phyloP scores from a whole-genome alignment of 2,113 vertebrate species.

The Pelecanus crispus region DNA sequence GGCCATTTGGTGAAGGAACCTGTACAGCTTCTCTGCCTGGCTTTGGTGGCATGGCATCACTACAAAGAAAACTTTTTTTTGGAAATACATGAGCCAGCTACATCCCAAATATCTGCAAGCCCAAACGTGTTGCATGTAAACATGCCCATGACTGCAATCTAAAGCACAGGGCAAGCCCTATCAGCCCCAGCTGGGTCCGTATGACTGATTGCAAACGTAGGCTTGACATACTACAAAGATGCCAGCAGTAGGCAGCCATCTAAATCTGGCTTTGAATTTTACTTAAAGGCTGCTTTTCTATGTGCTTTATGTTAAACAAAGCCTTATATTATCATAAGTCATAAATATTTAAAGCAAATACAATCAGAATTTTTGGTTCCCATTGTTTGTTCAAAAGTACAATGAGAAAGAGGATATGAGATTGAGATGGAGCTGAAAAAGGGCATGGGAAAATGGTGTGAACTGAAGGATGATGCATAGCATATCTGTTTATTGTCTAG shows the following conservation, averaged over 20 bases:
- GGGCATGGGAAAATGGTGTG: background rate
- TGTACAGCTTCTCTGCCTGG: background rate
- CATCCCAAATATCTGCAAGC: background rate
- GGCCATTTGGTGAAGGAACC: background rate
- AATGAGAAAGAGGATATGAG: background rate
- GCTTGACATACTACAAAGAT: background rate
- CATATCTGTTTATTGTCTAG: background rate
- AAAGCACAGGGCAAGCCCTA: background rate
- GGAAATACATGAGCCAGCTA: background rate
- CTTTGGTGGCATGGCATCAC: background rate
- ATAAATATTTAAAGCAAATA: background rate
- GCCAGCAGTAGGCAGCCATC: background rate
- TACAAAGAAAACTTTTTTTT: background rate
- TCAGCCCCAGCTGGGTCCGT: background rate
- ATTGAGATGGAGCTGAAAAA: background rate
- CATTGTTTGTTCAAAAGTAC: background rate
- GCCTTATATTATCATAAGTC: background rate
- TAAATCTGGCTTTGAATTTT: background rate
- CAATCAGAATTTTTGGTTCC: background rate
- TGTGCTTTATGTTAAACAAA: background rate
- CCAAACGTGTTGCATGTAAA: background rate
- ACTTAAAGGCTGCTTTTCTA: background rate
- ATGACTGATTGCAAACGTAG: background rate
- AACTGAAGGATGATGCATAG: background rate
- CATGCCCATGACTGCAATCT: too few relatives aligned